phyloP scores from a whole-genome alignment of 2,113 vertebrate genomes.

The Pygoscelis adeliae region DNA sequence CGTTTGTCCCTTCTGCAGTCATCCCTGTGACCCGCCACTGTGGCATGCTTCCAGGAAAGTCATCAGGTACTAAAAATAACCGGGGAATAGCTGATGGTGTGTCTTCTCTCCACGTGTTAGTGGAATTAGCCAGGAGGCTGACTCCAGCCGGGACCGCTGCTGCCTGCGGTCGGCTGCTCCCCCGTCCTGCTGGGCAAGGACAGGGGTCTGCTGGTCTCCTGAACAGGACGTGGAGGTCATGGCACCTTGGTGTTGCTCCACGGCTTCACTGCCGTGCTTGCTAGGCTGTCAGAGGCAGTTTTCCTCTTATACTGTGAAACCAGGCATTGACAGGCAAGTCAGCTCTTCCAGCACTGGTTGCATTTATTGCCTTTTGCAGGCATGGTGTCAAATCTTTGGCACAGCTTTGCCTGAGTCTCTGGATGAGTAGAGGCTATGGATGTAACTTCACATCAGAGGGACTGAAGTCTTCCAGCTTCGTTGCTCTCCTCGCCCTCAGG shows the following conservation, averaged over 20 bases:
- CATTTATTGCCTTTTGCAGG: background rate
- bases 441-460: background rate
- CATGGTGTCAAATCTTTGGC: background rate
- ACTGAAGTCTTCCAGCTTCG: background rate
- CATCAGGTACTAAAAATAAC: conserved; percentile 27
- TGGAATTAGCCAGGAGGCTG: background rate
- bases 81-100: conserved; percentile 14
- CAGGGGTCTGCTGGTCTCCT: background rate
- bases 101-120: background rate
- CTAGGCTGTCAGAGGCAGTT: background rate
- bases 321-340: background rate
- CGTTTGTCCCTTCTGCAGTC: background rate
- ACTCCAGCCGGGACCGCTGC: background rate
- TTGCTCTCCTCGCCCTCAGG: background rate
- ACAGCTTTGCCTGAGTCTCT: background rate
- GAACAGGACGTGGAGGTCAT: background rate
- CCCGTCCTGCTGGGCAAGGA: background rate
- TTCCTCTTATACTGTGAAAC: background rate
- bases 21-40: background rate
- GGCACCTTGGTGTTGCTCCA: background rate
- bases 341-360: background rate
- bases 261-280: background rate
- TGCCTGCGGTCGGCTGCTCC: background rate
- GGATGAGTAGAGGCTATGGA: background rate
- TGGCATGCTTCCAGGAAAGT: background rate